Conservation (phyloP, 2,113 vertebrate species). For the Hippocampus barbouri region DNA sequence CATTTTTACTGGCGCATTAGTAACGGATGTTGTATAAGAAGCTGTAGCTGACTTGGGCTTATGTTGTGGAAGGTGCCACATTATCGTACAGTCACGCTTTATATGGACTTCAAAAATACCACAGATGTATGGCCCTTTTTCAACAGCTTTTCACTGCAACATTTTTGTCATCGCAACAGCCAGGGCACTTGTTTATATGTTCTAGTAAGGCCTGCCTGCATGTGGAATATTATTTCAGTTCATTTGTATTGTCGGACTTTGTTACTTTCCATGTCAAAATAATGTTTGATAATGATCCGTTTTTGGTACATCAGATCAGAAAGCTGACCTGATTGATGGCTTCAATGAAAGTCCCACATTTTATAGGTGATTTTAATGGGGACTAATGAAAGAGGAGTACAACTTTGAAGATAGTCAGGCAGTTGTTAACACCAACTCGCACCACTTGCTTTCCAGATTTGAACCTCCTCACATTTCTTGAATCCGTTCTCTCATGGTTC, state of each 20-base stretch:
- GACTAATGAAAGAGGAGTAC: conserved; percentile 54
- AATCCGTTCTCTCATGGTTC: conserved; percentile 6
- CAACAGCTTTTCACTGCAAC: conserved; percentile 12
- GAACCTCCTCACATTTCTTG: background rate
- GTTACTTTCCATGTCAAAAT: background rate
- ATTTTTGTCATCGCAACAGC: background rate
- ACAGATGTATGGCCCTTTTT: conserved; percentile 27
- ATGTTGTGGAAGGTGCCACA: conserved; percentile 47
- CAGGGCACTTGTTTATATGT: background rate
- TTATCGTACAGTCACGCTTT: conserved; percentile 10
- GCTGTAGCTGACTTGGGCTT: conserved; percentile 50
- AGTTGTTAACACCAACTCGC: conserved; percentile 21
- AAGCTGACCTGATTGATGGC: conserved; percentile 32
- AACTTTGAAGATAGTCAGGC: conserved; percentile 44
- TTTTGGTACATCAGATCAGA: conserved; percentile 1
- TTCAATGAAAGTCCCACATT: conserved; percentile 41
- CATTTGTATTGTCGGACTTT: background rate
- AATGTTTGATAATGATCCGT: background rate
- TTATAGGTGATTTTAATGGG: conserved; percentile 55
- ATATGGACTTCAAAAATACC: conserved; percentile 44
- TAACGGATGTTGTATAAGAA: conserved; percentile 63
- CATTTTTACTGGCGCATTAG: conserved; percentile 37
- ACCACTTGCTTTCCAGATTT: conserved; percentile 7
- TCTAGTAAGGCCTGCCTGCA: background rate
- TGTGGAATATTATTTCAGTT: background rate